Evolutionary conservation across 92 coral and sea anemone genomes (phyloP), one percentile per base, ranked within the genome.

Genomic region (Parazoanthus darwini): DNA sequence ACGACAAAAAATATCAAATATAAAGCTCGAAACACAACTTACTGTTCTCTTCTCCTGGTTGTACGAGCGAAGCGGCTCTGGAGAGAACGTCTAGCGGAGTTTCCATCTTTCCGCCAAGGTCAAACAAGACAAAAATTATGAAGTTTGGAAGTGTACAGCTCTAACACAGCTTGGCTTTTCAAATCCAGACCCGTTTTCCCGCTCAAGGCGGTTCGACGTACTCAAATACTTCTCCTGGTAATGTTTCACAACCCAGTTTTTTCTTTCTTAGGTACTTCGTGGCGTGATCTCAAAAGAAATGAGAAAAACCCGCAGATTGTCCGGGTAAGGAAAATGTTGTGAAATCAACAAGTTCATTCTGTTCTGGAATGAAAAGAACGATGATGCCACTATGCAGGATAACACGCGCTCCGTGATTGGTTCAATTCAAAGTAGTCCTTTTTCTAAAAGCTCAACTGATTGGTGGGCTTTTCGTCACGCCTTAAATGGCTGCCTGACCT

Each of bases 81-180:
- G 99, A 97, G 46, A 97, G 96, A 8, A 97, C 99, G 86, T 97
- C 99, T 71, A 97, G 89, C 10, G 99, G 95, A 38, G 97, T 97
- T 92, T 97, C 99, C 94, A 94, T 70, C 38, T 18, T 72, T 82
- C 48, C 25, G 26, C 67, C 36, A 70, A 71, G 87, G 63, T 84
- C 44, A 84, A 84, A 23, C 70, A 63, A 63, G 70, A 23, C 25
- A 63, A 63, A 63, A 63, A 18, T 63, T 18, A 35, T 84, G 78
- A 20, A 84, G 77, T 84, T 84, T 71, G 67, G 43, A 84, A 72
- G 43, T n/a, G 46, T 37, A 76, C 78, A 74, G 80, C 39, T 71
- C 25, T 70, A 16, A 43, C 29, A 33, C 78, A 44, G 78, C 79
- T 74, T 71, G 65, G 87, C 72, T 50, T 80, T 80, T 80, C 85